These are phyloP conservation scores for Aegypius monachus DNA, from an alignment of 2,113 vertebrate species.

Conservation along the genomic window DNA sequence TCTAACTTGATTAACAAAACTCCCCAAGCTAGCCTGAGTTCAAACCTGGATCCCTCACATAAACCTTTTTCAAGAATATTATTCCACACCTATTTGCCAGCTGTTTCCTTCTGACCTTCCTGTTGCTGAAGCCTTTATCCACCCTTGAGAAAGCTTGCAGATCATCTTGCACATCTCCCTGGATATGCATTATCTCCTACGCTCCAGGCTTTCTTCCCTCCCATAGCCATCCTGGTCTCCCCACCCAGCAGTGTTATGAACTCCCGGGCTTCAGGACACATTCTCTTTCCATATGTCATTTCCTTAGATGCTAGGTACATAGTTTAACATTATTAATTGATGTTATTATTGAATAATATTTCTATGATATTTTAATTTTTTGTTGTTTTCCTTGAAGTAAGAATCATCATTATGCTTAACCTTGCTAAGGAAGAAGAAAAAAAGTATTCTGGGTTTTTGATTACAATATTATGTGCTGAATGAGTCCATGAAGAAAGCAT, in stretches of 20 bases:
- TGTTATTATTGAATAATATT: not conserved
- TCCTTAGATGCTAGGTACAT: not conserved
- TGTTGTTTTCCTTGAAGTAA: not conserved
- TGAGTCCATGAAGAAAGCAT: not conserved
- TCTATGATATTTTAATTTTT: not conserved
- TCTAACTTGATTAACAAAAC: not conserved
- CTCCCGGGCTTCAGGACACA: not conserved
- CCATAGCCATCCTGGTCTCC: not conserved
- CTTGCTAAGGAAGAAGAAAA: not conserved
- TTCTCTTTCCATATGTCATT: not conserved
- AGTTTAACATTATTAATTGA: not conserved
- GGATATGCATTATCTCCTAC: not conserved
- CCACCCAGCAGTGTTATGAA: conserved; percentile 5
- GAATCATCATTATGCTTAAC: not conserved
- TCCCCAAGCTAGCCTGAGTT: not conserved
- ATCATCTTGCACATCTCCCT: not conserved
- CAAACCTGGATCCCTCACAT: not conserved
- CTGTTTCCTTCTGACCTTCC: conserved; percentile 32
- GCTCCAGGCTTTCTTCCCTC: not conserved
- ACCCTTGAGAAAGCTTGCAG: not conserved
- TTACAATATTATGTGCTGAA: not conserved
- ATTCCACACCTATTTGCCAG: conserved; percentile 6
- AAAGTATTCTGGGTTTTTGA: not conserved
- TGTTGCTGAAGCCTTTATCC: not conserved
- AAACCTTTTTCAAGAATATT: not conserved